Percentiles rank a stretch among this genome's conserved stretches.
phyloP scores from a whole-genome alignment of 2,888 invertebrate species.

The Thumatha senex region DNA sequence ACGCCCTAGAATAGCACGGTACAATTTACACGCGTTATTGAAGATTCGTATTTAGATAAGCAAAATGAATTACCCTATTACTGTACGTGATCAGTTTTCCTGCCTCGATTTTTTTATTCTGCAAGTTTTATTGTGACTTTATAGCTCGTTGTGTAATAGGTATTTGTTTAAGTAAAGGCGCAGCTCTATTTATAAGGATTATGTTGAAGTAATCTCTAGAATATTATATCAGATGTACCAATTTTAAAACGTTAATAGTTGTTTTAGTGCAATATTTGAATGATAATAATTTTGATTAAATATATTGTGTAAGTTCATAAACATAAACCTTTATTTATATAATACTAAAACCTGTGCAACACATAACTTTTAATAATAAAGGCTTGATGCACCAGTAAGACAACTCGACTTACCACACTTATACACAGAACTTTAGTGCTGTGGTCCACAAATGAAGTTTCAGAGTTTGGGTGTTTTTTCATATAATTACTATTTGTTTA shows the following conservation, averaged over 20 bases:
- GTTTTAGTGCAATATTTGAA: neutral
- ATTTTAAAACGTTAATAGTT: neutral
- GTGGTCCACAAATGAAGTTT: no score
- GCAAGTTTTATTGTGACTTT: constrained; percentile 6
- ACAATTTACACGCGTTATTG: constrained; percentile 48
- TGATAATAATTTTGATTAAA: neutral
- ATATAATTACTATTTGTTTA: no score
- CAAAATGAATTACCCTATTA: constrained; percentile 54
- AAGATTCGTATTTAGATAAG: constrained; percentile 64
- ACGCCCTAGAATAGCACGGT: constrained; percentile 39
- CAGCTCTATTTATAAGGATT: neutral
- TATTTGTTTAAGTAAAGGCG: neutral
- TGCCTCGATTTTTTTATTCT: constrained; percentile 19
- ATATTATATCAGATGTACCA: neutral
- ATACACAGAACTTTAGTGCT: no score
- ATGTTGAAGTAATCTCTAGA: neutral
- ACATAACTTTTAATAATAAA: no score
- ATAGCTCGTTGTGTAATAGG: neutral
- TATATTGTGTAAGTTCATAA: no score
- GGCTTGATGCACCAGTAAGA: no score
- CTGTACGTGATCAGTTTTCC: constrained; percentile 23
- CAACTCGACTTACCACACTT: no score
- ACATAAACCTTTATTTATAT: no score
- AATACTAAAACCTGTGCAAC: no score
- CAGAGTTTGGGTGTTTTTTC: no score